These are phyloP conservation scores for silkworm (Bombyx mori) DNA, from an alignment of 1,140 invertebrate genomes.

Conservation along the genomic window DNA sequence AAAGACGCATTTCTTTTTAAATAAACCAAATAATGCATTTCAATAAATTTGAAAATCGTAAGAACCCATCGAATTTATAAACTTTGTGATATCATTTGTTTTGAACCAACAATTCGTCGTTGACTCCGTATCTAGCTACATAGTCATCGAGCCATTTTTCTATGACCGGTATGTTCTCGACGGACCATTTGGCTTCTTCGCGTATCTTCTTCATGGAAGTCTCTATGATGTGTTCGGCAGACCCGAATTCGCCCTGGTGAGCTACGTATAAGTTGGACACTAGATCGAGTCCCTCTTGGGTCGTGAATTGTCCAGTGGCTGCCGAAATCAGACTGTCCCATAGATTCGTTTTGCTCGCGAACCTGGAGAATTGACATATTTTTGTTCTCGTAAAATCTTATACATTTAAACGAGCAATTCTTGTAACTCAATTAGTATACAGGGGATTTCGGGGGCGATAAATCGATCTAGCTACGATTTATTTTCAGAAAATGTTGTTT, in stretches of 20 bases:
- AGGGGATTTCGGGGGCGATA: too few species aligned
- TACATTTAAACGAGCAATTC: too few species aligned
- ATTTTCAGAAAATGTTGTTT: too few species aligned
- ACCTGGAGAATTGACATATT: slow-evolving; percentile 52
- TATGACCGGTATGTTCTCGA: slow-evolving; percentile 79
- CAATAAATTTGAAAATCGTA: too few species aligned
- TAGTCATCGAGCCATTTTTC: slow-evolving; percentile 77
- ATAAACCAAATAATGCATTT: too few species aligned
- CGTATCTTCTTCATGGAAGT: slow-evolving; percentile 78
- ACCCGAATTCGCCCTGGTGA: slow-evolving; percentile 75
- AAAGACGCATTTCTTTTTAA: too few species aligned
- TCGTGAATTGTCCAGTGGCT: slow-evolving; percentile 79
- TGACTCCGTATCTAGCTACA: slow-evolving; percentile 32
- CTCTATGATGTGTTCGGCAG: slow-evolving; percentile 77
- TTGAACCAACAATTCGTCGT: slow-evolving; percentile 25
- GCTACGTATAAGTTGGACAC: slow-evolving; percentile 75
- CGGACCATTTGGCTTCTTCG: slow-evolving; percentile 79
- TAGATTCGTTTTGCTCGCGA: slow-evolving; percentile 76
- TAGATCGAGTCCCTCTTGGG: slow-evolving; percentile 77
- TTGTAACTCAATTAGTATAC: too few species aligned
- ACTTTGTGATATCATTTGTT: background rate
- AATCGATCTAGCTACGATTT: too few species aligned
- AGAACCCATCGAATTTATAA: too few species aligned
- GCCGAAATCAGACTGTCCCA: slow-evolving; percentile 82
- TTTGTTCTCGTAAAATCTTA: too few species aligned